Evolutionary conservation across 2,797 vertebrate genomes (phyloP), one percentile per base, ranked within the genome.

Genomic region (Heliangelus exortis): DNA sequence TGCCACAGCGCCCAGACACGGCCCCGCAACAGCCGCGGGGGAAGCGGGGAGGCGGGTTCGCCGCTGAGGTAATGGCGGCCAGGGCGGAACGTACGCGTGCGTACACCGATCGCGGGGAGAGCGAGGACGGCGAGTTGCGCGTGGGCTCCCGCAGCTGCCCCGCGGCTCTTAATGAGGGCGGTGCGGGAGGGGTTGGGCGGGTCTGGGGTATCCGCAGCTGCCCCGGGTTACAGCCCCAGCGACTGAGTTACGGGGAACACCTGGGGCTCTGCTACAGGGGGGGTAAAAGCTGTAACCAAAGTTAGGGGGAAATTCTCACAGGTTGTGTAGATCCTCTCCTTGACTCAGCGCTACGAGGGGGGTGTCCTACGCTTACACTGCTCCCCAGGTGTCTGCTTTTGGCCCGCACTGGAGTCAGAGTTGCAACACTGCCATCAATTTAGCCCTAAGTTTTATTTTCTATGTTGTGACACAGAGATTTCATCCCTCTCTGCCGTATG

Each of bases 301-400:
- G 10, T 0, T 0, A 21, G 33, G 34, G 39, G 12, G 10, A 10
- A 34, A 5, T 13, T 10, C 17, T 19, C 8, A 0, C 5, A 2
- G 2, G 4, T 1, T 4, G 19, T 2, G 50, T 6, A 29, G 11
- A 0, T 53, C 0, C 15, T 2, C 3, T 2, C 2, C 13, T 9
- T 12, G 25, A 4, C 4, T 11, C 28, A 16, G 31, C 15, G 0
- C 4, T 28, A 11, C 10, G 5, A 15, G 3, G 15, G 2, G 18
- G 3, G 11, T 6, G 7, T 3, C 15, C 7, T 2, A 0, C 7
- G 6, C 15, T 43, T 22, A 4, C 1, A 7, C 5, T 26, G 22
- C 15, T 71, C 26, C 5, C 10, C 5, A 3, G 6, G 1, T 13
- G 0, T 5, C 28, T 36, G 26, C 4, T 57, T 45, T 39, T 31